These are phyloP conservation scores for Oxyura jamaicensis DNA, from an alignment of 2,113 vertebrate genomes.

Conservation along the genomic window DNA sequence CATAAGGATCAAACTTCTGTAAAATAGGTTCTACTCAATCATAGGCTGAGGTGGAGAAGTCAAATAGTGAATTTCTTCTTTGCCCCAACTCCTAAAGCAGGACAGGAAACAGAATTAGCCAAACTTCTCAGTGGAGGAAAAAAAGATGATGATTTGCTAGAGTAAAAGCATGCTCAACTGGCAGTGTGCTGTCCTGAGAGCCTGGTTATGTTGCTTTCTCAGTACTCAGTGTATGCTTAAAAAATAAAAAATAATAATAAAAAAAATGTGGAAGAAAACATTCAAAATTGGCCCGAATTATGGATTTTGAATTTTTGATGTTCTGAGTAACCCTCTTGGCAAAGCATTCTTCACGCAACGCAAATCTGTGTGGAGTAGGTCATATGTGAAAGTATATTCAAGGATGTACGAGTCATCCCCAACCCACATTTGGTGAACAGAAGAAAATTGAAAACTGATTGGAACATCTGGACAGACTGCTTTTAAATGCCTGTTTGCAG, in stretches of 20 bases:
- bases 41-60: neutral
- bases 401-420: neutral
- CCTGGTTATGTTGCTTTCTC: neutral
- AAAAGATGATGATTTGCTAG: neutral
- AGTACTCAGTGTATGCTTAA: neutral
- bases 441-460: constrained; percentile 15
- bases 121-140: neutral
- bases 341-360: neutral
- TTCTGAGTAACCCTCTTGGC: neutral
- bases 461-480: neutral
- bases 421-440: neutral
- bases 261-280: neutral
- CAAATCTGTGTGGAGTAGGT: neutral
- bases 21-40: neutral
- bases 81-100: neutral
- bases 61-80: neutral
- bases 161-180: neutral
- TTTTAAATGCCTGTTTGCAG: neutral
- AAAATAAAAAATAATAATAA: neutral
- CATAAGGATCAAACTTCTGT: neutral
- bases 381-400: neutral
- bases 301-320: neutral
- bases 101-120: neutral
- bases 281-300: neutral
- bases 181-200: neutral